These are phyloP conservation scores for Solea senegalensis DNA, from an alignment of 2,113 vertebrate species.

Conservation along the genomic window DNA sequence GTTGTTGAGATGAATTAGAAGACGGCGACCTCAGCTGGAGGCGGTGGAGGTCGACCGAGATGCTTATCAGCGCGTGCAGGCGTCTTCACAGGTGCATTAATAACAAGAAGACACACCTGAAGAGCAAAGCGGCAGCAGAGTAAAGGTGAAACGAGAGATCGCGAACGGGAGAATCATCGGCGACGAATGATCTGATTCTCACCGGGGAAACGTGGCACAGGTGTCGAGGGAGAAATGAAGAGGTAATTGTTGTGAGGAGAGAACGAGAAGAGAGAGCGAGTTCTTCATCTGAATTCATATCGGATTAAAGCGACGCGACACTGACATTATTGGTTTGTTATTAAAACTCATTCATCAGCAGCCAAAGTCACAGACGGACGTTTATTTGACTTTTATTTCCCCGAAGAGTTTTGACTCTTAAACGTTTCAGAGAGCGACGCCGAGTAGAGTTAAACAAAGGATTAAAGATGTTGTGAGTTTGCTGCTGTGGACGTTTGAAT, in stretches of 20 bases:
- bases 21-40: constrained; percentile 14
- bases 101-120: neutral
- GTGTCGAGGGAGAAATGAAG: neutral
- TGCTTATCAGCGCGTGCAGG: neutral
- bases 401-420: neutral
- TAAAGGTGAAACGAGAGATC: neutral
- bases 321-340: constrained; percentile 21
- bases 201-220: neutral
- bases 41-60: neutral
- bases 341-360: constrained; percentile 28
- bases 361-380: neutral
- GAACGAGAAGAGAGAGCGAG: neutral
- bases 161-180: neutral
- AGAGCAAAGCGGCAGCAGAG: neutral
- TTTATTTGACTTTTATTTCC: neutral
- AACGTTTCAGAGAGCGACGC: neutral
- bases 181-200: neutral
- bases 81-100: no score
- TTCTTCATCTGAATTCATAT: neutral
- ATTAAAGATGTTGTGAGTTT: no score
- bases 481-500: no score
- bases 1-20: neutral
- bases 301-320: neutral
- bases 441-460: no score
- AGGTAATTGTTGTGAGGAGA: neutral